Base-by-base conservation (phyloP, 1,140 invertebrate species). In the Cephus cinctus region DNA sequence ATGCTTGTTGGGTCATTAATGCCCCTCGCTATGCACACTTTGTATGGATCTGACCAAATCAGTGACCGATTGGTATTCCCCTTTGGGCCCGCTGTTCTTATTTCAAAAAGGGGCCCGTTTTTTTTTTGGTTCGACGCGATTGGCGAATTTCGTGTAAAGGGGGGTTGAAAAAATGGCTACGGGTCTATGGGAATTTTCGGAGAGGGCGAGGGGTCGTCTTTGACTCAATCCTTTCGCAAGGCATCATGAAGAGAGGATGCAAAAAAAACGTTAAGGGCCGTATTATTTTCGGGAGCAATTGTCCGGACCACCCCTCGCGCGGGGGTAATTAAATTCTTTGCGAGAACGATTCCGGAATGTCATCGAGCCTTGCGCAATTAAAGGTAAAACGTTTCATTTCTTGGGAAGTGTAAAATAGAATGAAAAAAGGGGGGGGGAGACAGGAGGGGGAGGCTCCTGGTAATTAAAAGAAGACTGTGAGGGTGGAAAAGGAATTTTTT, bases 391-490 rank as follows among this genome's bases (percentile, higher is more conserved):
- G 63, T 72, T 74, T 68, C 63, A 61, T 66, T 69, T 69, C 61
- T 57, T 53, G 61, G 55, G 47, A 52, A 57, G 61, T 34, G n/a
- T 12, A 34, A 4, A 12, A 5, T 34, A 12, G 34, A 16, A 36
- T 3, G 23, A 22, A 21, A 21, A 22, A 30, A 22, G 14, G 43
- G 30, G 30, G 59, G 62, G 63, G 59, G 64, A 57, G 19, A 8
- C 31, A 18, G 30, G 59, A 63, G 63, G 59, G 64, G 56, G 19
- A 8, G 6, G 6, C 15, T 65, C 66, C 63, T 43, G 63, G 64
- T 69, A 75, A 73, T 75, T 73, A 75, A 75, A 75, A 75, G 69
- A 75, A 72, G 70, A 75, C 63, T n/a, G n/a, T n/a, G n/a, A n/a
- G n/a, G n/a, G n/a, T n/a, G n/a, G n/a, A n/a, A n/a, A n/a, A n/a